Base-by-base conservation (phyloP, 2,888 invertebrate species). In the Ellobium chinense region DNA sequence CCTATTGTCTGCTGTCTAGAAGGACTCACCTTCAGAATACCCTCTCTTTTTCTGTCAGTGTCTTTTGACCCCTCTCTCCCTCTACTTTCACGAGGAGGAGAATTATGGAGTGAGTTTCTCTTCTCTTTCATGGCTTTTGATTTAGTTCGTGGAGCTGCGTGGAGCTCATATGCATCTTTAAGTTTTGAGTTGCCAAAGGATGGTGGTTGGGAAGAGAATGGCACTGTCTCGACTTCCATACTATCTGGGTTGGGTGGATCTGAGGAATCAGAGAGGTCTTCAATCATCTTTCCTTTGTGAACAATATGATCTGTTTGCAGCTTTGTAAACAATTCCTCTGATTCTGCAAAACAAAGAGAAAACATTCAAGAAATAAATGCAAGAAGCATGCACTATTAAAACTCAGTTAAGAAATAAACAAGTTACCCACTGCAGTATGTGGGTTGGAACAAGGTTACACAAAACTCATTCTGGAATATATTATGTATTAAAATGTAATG, bases 191-290 rank as follows among this genome's bases (percentile, higher is more conserved):
- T 85, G 14, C 66, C 21, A 60, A 89, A 89, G 29, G 83, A 83
- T 21, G 86, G 83, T 18, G 81, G 46, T 24, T 87, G 86, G 36
- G 86, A 83, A 14, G 86, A 84, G 80, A 89, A 89, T 34, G 86
- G 82, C 9, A 83, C 82, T 29, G 60, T 86, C 66, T 89, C 87
- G n/a, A 84, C 82, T 80, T 89, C 88, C 21, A 89, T 80, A 34
- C 78, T 60, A 12, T 72, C 68, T 31, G 39, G 18, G 21, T 63
- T 34, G 21, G 73, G 34, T 31, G 66, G 29, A 2, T 39, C 39
- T 27, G 70, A 29, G 18, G 29, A n/a, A 27, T 39, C 66, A 21
- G 60, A 37, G 24, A 80, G n/a, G 4, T 80, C 79, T 39, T 69
- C 60, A 39, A 78, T 69, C 60, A 78, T 37, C n/a, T 78, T 46